Evolutionary conservation across 2,888 invertebrate species (phyloP), one percentile per base, ranked within the genome.

Genomic region (Xestia rhomboidea): DNA sequence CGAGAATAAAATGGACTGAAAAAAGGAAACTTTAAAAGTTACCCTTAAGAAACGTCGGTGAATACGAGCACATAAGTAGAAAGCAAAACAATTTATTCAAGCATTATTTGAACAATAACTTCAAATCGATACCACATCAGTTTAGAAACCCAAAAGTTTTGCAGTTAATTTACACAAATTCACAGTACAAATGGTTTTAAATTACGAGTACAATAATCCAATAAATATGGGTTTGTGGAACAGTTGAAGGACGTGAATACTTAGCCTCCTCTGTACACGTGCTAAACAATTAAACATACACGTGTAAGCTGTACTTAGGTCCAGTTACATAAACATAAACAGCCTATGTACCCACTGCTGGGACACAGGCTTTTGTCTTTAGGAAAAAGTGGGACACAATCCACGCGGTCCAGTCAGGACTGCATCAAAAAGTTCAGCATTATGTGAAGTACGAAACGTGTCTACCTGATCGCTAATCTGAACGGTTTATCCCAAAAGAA

Each of bases 101-200:
- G 57, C 27, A 64, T 34, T 34, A 27, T 44, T 41, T n/a, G 2
- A n/a, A 46, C 62, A 63, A 49, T 30, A 49, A 67, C 11, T 41
- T 49, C 27, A 75, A 30, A 51, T 44, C 51, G 57, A 68, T 68
- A 68, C 44, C 57, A n/a, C 60, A 71, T 63, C 62, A 44, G 46
- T 46, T 72, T 6, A 46, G n/a, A 57, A 72, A 46, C 21, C 18
- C 77, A 34, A 69, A 64, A 81, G n/a, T 81, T 81, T 44, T 11
- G 8, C 41, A 81, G 51, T 81, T 68, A 71, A 71, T 71, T 68
- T 6, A 67, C 46, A 51, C 46, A 51, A 81, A 62, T 70, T 69
- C 41, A 27, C 13, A 67, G 34, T 62, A 66, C 54, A 67, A 73
- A 64, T 62, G n/a, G 44, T 54, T 62, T 62, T 34, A 51, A 10